These are phyloP conservation scores for Odontophorus gujanensis DNA, from an alignment of 2,113 vertebrate genomes.

Conservation along the genomic window DNA sequence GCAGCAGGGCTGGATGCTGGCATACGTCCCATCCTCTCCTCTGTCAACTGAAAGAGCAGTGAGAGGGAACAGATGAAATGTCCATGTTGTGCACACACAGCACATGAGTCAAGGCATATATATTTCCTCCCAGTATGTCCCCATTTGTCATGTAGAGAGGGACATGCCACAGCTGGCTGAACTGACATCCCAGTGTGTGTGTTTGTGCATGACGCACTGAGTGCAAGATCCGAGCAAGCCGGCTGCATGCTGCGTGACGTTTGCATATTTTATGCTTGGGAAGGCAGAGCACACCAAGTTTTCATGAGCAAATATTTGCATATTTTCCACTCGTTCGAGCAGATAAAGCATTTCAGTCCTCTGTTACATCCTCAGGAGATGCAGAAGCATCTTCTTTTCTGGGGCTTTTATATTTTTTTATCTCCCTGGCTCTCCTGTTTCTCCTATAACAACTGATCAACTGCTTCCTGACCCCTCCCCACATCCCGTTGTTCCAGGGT, in stretches of 20 bases:
- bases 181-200: background rate
- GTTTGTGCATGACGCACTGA: background rate
- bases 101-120: fast-evolving
- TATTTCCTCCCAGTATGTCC: background rate
- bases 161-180: background rate
- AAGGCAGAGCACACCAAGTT: constrained; percentile 45
- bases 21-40: too few relatives aligned
- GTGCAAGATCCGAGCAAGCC: background rate
- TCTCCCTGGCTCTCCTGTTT: background rate
- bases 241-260: background rate
- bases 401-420: background rate
- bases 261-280: constrained; percentile 61
- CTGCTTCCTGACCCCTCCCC: background rate
- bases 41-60: background rate
- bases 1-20: background rate
- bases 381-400: background rate
- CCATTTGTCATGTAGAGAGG: background rate
- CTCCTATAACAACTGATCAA: background rate
- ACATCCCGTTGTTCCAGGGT: fast-evolving
- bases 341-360: constrained; percentile 20
- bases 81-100: fast-evolving
- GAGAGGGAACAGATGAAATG: background rate
- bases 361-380: background rate
- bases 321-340: constrained; percentile 67
- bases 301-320: constrained; percentile 78